Evolutionary conservation across 2,113 vertebrate genomes (phyloP).

Genomic region (Nyctibius bracteatus): DNA sequence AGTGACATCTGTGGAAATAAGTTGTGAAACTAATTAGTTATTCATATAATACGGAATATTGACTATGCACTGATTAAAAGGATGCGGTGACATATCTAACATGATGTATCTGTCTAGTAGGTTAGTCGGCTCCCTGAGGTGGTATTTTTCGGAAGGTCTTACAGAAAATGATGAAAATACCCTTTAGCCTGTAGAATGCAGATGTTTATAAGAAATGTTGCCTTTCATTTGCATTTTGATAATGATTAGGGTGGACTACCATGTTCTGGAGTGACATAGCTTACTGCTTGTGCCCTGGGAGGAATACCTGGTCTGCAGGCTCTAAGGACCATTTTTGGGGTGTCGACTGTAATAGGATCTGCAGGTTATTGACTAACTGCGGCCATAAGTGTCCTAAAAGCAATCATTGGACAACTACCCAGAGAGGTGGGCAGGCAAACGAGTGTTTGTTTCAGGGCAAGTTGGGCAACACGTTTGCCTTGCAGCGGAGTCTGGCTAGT

Average conservation of each 20-base stretch:
- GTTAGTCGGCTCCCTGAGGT: conserved; percentile 11
- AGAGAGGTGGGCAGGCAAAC: neutral
- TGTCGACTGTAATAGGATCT: neutral
- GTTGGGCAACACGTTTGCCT: neutral
- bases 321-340: neutral
- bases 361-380: neutral
- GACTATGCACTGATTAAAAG: conserved; percentile 55
- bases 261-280: neutral
- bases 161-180: conserved; percentile 20
- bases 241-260: neutral
- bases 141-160: neutral
- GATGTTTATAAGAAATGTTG: neutral
- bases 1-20: conserved; percentile 68
- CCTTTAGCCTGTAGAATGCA: conserved; percentile 5
- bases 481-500: neutral
- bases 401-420: neutral
- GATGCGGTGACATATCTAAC: conserved; percentile 26
- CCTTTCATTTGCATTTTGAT: conserved; percentile 8
- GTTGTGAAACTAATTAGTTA: conserved; percentile 67
- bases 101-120: conserved; percentile 12
- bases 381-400: neutral
- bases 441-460: neutral
- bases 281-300: neutral
- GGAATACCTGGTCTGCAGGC: neutral
- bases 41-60: conserved; percentile 57